Evolutionary conservation across 2,888 invertebrate genomes (phyloP).

Genomic region (Copidosoma aretas): DNA sequence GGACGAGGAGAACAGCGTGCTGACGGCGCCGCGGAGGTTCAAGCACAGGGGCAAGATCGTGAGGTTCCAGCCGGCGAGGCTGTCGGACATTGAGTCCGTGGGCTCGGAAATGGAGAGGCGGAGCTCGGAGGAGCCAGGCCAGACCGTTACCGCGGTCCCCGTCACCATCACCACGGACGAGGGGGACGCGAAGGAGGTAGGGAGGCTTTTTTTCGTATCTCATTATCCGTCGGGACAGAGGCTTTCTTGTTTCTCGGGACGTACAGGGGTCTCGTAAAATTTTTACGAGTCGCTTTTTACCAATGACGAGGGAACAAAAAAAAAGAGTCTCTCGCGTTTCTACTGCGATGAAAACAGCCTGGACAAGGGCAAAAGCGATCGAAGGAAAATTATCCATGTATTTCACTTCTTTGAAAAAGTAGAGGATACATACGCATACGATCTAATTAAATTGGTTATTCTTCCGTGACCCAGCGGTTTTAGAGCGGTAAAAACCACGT

Average conservation of each 20-base stretch:
- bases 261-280: no score
- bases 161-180: constrained; percentile 11
- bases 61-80: constrained; percentile 57
- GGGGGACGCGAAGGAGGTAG: not conserved
- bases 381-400: not conserved
- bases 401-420: not conserved
- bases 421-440: no score
- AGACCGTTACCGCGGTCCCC: constrained; percentile 28
- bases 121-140: constrained; percentile 56
- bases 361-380: no score
- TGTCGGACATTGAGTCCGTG: constrained; percentile 61
- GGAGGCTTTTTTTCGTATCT: not conserved
- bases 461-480: no score
- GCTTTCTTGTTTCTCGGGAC: no score
- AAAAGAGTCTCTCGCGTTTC: no score
- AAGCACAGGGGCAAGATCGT: constrained; percentile 60
- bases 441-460: no score
- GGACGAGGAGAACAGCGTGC: constrained; percentile 59
- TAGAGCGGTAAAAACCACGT: no score
- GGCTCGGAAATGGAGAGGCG: constrained; percentile 60
- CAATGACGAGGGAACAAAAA: no score
- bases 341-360: no score
- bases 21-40: constrained; percentile 59
- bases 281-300: no score
- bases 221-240: no score